Evolutionary conservation across 2,113 vertebrate species (phyloP).

Genomic region (Excalfactoria chinensis): DNA sequence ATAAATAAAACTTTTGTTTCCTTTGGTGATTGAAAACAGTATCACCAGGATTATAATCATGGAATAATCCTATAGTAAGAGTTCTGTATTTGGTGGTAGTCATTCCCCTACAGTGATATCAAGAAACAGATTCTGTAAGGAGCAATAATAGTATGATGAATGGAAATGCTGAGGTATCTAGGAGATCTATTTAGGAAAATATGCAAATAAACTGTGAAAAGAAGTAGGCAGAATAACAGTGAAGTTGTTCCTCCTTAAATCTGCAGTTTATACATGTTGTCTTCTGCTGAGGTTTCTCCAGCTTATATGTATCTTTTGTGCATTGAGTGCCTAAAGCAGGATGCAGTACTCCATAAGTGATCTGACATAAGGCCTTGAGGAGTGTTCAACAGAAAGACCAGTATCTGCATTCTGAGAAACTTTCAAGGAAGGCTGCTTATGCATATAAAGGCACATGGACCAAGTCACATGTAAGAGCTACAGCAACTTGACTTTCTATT

Average conservation of each 20-base stretch:
- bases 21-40: not conserved
- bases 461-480: not conserved
- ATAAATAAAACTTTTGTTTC: not conserved
- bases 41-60: not conserved
- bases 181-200: not conserved
- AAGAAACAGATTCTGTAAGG: not conserved
- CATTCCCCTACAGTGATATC: not conserved
- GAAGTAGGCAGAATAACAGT: not conserved
- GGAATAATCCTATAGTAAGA: not conserved
- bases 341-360: too few relatives aligned
- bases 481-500: not conserved
- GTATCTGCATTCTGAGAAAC: not conserved
- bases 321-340: not conserved
- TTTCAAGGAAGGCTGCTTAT: not conserved
- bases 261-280: not conserved
- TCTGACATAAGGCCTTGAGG: not conserved
- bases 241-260: not conserved
- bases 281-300: not conserved
- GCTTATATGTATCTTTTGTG: not conserved
- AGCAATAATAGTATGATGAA: not conserved
- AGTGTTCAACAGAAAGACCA: not conserved
- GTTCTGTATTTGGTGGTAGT: not conserved
- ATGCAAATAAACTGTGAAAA: not conserved
- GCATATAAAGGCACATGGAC: not conserved
- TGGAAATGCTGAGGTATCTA: not conserved